Base-by-base conservation (phyloP, 2,113 vertebrate genomes). In the Sinosuthora webbiana region DNA sequence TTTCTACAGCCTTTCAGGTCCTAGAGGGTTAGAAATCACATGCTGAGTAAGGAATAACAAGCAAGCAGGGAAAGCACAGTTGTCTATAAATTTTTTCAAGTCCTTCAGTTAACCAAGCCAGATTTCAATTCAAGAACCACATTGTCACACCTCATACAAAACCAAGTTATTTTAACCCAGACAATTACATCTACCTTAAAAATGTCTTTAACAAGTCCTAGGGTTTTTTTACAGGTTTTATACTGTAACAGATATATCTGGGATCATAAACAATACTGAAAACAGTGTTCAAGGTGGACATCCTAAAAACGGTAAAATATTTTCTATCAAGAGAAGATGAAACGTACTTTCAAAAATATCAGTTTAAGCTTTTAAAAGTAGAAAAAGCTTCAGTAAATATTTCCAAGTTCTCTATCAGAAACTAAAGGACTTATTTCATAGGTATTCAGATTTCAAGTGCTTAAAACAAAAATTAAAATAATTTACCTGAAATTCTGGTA, bases 401-500 rank as follows among this genome's bases (percentile, higher is more conserved):
- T 95, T 95, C 64, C 73, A 89, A 39, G 35, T 56, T 91, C 80
- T 94, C 44, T 77, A 64, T 22, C 50, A 89, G 33, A 92, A 74
- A 95, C 25, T n/a, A 50, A 68, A 94, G n/a, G 28, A 97, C 17
- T 95, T 84, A 90, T 5, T 95, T 28, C 31, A 79, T 49, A 97
- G 44, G 91, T 71, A 95, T 73, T 96, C 56, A 75, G 75, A 92
- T 37, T 87, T 89, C 73, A 96, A 96, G 68, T 37, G 13, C 28
- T 75, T 87, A 56, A 91, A 94, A 97, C 39, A 95, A 96, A 95
- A 95, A 89, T 44, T 69, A 73, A 97, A 96, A 93, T 37, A 68
- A 94, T 90, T 98, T 99, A 99, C 99, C 99, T 99, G 98, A 98
- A 99, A 99, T 87, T 98, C 98, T 94, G 99, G 98, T 89, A 98